Conservation (phyloP, 2,888 invertebrate species). For the Cybosia mesomella region DNA sequence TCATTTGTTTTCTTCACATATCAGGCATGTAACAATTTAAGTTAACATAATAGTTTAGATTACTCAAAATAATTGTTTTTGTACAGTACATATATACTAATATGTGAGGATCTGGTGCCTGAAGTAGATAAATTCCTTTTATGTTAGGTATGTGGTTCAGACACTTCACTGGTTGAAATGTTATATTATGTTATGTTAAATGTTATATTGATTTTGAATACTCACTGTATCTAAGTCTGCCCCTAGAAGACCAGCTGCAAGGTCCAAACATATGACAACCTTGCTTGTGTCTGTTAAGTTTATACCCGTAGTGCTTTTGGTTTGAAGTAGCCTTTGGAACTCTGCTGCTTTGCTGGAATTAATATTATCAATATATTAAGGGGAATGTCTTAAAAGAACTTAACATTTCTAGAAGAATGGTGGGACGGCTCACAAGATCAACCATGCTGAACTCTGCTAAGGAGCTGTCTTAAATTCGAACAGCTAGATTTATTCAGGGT, state of each 20-base stretch:
- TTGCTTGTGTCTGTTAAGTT: slow-evolving; percentile 87
- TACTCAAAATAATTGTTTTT: no score
- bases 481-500: not conserved
- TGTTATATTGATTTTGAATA: slow-evolving; percentile 5
- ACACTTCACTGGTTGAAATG: not conserved
- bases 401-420: not conserved
- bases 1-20: no score
- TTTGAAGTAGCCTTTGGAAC: slow-evolving; percentile 80
- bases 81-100: no score
- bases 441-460: not conserved
- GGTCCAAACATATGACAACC: slow-evolving; percentile 87
- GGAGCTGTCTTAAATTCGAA: not conserved
- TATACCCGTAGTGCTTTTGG: slow-evolving; percentile 74
- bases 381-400: not conserved
- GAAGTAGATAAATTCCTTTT: no score
- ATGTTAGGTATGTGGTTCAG: not conserved
- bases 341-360: slow-evolving; percentile 85
- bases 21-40: no score
- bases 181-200: accelerated
- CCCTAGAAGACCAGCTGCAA: slow-evolving; percentile 84
- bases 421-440: not conserved
- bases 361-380: not conserved
- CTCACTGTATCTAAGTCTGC: slow-evolving; percentile 85
- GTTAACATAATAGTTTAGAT: no score
- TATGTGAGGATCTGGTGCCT: no score